Conservation (phyloP, 2,113 vertebrate species). For the Hylia prasina region DNA sequence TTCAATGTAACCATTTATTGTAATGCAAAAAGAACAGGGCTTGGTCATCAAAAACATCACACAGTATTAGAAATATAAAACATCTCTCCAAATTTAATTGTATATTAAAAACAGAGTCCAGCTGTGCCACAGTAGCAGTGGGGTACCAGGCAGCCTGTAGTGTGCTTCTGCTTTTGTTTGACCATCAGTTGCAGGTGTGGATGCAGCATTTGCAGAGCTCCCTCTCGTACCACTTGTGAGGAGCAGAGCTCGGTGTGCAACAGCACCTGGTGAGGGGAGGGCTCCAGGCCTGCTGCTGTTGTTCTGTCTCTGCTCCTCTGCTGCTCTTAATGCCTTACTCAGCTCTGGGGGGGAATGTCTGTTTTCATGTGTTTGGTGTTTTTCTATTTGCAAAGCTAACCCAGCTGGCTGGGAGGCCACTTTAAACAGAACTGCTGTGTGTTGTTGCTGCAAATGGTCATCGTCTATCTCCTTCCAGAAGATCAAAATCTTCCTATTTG, state of each 20-base stretch:
- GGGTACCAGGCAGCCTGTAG: neutral
- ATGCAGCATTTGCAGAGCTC: neutral
- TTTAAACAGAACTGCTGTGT: too few species aligned
- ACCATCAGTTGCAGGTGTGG: neutral
- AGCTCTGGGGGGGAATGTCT: fast-evolving
- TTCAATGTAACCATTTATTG: neutral
- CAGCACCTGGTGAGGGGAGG: neutral
- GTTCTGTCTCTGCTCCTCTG: neutral
- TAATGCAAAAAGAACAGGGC: neutral
- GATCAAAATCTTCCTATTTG: neutral
- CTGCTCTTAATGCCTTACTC: neutral
- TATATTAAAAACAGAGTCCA: neutral
- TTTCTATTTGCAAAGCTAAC: neutral
- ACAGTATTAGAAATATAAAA: neutral
- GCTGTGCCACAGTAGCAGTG: fast-evolving
- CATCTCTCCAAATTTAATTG: neutral
- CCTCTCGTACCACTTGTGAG: fast-evolving
- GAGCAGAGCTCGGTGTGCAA: neutral
- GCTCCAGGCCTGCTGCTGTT: neutral
- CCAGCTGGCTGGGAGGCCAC: neutral
- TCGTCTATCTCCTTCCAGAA: fast-evolving
- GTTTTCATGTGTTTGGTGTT: neutral
- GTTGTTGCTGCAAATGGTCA: neutral
- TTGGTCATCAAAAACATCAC: neutral
- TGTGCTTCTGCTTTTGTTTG: neutral